Conservation (phyloP, 1,140 invertebrate species). For the Saxidomus purpurata region DNA sequence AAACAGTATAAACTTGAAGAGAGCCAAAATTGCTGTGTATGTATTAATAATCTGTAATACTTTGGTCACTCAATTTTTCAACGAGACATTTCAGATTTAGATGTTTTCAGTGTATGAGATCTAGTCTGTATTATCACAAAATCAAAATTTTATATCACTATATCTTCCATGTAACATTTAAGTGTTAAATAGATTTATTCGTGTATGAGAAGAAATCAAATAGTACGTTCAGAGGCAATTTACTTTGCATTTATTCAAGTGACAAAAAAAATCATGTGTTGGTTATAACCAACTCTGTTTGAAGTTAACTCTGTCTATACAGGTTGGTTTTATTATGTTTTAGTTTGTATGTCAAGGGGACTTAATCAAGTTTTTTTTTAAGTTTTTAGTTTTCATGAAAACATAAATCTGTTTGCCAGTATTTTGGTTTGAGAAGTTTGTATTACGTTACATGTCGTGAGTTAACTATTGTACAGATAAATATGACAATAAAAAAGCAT, state of each 20-base stretch:
- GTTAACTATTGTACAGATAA: conserved; percentile 61
- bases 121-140: conserved; percentile 6
- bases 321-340: background rate
- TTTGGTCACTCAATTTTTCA: background rate
- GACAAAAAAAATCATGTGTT: no score
- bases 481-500: conserved; percentile 64
- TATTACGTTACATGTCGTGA: conserved; percentile 61
- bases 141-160: background rate
- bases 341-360: background rate
- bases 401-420: conserved; percentile 52
- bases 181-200: background rate
- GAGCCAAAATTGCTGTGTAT: no score
- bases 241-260: no score
- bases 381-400: conserved; percentile 41
- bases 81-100: conserved; percentile 19
- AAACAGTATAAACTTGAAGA: background rate
- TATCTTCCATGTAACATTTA: conserved; percentile 11
- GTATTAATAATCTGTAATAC: no score
- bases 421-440: conserved; percentile 60
- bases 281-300: background rate
- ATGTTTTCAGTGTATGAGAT: conserved; percentile 17
- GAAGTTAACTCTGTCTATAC: background rate
- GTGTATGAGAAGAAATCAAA: no score
- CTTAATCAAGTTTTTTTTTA: conserved; percentile 3
- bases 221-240: no score